phyloP scores from a whole-genome alignment of 2,113 vertebrate genomes.

The Dolichotis patagonum region DNA sequence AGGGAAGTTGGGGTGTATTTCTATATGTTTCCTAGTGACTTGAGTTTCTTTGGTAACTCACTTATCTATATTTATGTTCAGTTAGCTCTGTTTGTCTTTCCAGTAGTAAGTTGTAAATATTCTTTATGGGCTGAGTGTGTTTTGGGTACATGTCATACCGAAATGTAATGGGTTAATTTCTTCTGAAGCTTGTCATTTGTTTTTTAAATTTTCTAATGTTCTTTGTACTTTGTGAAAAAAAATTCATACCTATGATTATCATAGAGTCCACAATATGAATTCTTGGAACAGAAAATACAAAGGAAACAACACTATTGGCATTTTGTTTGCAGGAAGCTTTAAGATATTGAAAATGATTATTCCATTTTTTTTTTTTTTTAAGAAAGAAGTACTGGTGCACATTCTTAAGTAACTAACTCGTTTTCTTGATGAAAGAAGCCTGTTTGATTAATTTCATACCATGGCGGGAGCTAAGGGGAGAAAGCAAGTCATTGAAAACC shows the following conservation, averaged over 20 bases:
- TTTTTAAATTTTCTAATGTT: conserved; percentile 37
- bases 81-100: conserved; percentile 10
- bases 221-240: no score
- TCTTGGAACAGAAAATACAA: conserved; percentile 5
- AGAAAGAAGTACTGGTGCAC: not conserved
- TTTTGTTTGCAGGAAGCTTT: not conserved
- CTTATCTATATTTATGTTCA: not conserved
- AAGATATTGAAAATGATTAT: conserved; percentile 1
- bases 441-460: conserved; percentile 43
- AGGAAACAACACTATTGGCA: not conserved
- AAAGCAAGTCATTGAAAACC: not conserved
- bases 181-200: not conserved
- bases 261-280: not conserved
- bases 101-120: not conserved
- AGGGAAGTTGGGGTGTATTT: conserved; percentile 6
- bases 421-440: conserved; percentile 26
- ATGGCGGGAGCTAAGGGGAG: not conserved
- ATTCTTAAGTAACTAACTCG: not conserved
- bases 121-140: not conserved
- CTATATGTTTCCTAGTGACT: not conserved
- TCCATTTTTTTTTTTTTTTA: conserved; percentile 36
- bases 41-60: conserved; percentile 6
- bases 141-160: not conserved
- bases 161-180: conserved; percentile 42
- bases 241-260: no score